phyloP scores from a whole-genome alignment of 2,797 vertebrate genomes.

The Acomys russatus region DNA sequence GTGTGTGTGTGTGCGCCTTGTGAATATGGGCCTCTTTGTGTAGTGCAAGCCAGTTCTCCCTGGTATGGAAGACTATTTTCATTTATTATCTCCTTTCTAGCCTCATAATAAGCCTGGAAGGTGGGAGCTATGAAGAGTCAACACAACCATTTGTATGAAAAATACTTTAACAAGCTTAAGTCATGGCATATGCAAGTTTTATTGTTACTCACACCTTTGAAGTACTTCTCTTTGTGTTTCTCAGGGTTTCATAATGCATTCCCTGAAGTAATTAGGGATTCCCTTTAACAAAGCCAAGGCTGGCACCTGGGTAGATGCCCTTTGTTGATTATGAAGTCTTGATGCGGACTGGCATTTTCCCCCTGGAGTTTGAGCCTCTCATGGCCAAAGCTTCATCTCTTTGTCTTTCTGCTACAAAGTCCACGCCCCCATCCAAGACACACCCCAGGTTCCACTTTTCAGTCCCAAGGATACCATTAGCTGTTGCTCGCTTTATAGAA shows the following conservation, averaged over 20 bases:
- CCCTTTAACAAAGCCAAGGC: slow-evolving; percentile 55
- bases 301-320: slow-evolving; percentile 57
- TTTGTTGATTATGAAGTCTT: slow-evolving; percentile 54
- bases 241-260: slow-evolving; percentile 20
- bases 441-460: slow-evolving; percentile 57
- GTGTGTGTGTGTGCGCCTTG: not conserved
- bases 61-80: slow-evolving; percentile 17
- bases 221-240: slow-evolving; percentile 54
- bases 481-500: slow-evolving; percentile 14
- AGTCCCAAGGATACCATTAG: not conserved
- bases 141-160: slow-evolving; percentile 22
- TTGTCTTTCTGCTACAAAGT: slow-evolving; percentile 61
- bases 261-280: slow-evolving; percentile 43
- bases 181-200: slow-evolving; percentile 25
- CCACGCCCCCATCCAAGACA: slow-evolving; percentile 55
- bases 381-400: slow-evolving; percentile 39
- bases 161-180: slow-evolving; percentile 36
- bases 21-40: not conserved
- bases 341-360: slow-evolving; percentile 73
- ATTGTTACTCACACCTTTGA: slow-evolving; percentile 56
- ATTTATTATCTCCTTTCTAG: slow-evolving; percentile 38
- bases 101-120: slow-evolving; percentile 42
- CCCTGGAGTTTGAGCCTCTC: slow-evolving; percentile 46
- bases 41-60: not conserved
- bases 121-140: slow-evolving; percentile 35